Percentiles rank a stretch among this genome's conserved stretches.
Evolutionary conservation across 2,113 vertebrate genomes (phyloP).

Genomic region (Melanerpes formicivorus): DNA sequence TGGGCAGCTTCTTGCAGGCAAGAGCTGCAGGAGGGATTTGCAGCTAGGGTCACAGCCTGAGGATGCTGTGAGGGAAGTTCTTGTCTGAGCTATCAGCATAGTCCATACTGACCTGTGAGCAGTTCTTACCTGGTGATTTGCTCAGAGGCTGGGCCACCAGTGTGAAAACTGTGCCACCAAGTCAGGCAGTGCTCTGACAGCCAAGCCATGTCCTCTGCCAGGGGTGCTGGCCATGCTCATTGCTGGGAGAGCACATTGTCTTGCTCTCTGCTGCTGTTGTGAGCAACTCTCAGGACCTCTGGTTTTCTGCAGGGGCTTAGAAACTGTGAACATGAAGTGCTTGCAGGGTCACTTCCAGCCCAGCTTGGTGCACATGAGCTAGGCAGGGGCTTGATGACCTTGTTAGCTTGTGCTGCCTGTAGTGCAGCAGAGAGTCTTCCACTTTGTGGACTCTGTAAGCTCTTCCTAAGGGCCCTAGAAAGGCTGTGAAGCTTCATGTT

Average conservation of each 20-base stretch:
- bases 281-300: not conserved
- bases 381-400: not conserved
- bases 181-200: accelerated
- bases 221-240: accelerated
- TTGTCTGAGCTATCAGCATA: not conserved
- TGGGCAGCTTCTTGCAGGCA: not conserved
- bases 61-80: not conserved
- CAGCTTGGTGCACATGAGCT: accelerated
- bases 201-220: accelerated
- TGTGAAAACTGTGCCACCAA: not conserved
- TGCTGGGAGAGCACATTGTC: not conserved
- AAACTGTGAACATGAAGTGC: not conserved
- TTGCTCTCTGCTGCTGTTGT: not conserved
- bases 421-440: not conserved
- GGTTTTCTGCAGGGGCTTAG: not conserved
- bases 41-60: not conserved
- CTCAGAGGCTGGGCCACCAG: not conserved
- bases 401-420: not conserved
- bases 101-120: not conserved
- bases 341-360: not conserved
- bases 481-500: not conserved
- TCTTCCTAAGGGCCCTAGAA: not conserved
- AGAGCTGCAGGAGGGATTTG: not conserved
- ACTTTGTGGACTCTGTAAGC: not conserved
- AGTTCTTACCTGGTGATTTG: not conserved